Evolutionary conservation across 2,797 vertebrate genomes (phyloP).

Genomic region (Lepus oiostolus): DNA sequence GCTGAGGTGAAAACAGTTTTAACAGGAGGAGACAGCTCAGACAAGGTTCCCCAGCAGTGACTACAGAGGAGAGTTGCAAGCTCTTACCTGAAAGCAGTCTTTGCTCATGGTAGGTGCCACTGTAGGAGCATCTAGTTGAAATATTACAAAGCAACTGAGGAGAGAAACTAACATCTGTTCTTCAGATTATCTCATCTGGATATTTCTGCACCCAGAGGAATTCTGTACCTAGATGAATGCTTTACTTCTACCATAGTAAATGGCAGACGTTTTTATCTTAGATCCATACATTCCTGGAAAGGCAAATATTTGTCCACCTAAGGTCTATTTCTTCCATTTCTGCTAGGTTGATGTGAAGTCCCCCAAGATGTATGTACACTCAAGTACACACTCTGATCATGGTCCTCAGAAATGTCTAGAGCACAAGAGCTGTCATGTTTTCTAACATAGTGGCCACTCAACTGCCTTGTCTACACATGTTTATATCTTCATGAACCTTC

Average conservation of each 20-base stretch:
- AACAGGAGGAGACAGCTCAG: neutral
- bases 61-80: neutral
- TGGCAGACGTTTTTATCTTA: neutral
- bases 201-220: conserved; percentile 1
- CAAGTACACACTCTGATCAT: neutral
- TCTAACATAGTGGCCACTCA: neutral
- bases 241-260: neutral
- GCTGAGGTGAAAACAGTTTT: neutral
- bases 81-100: neutral
- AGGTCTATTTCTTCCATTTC: neutral
- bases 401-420: conserved; percentile 1
- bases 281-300: neutral
- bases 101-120: neutral
- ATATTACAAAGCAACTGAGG: neutral
- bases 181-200: neutral
- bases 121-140: neutral
- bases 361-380: neutral
- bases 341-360: neutral
- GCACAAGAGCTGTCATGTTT: neutral
- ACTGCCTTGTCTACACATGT: neutral
- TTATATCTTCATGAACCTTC: neutral
- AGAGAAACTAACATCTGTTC: neutral
- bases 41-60: neutral
- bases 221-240: neutral
- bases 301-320: neutral